Percentiles rank a stretch among this genome's conserved stretches.
Conservation (phyloP, 2,888 invertebrate species). For the Adineta ricciae region DNA sequence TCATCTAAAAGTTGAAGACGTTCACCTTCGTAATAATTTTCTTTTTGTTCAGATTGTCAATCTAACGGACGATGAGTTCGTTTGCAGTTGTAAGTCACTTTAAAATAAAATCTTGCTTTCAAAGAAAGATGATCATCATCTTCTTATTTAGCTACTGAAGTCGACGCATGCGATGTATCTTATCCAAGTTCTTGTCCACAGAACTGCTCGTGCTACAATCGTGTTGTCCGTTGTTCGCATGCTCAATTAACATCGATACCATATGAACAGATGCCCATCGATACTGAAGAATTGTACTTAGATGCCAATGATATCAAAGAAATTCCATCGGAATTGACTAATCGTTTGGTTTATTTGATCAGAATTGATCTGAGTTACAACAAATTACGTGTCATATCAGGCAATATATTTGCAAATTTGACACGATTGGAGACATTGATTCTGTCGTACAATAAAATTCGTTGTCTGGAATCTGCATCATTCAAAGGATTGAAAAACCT, state of each 20-base stretch:
- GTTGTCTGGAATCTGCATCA: slow-evolving; percentile 81
- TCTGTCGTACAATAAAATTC: slow-evolving; percentile 84
- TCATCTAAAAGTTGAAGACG: background rate
- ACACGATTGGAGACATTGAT: slow-evolving; percentile 85
- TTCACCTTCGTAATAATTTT: too few species aligned
- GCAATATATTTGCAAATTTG: slow-evolving; percentile 78
- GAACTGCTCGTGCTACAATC: slow-evolving; percentile 77
- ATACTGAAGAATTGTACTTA: slow-evolving; percentile 83
- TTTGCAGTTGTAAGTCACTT: background rate
- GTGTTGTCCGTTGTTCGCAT: slow-evolving; percentile 77
- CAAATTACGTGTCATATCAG: slow-evolving; percentile 50
- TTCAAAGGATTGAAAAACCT: slow-evolving; percentile 75
- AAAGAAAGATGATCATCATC: too few species aligned
- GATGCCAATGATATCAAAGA: slow-evolving; percentile 85
- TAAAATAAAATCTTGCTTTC: background rate
- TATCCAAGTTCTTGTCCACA: slow-evolving; percentile 61
- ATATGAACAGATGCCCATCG: slow-evolving; percentile 65
- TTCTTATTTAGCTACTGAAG: background rate
- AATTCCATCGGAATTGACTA: slow-evolving; percentile 71
- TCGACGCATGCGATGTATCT: background rate
- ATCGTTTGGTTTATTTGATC: slow-evolving; percentile 73
- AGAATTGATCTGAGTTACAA: slow-evolving; percentile 54
- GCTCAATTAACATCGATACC: slow-evolving; percentile 73
- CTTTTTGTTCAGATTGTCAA: background rate
- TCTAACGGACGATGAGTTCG: background rate